Evolutionary conservation across 1,140 invertebrate species (phyloP), one percentile per base, ranked within the genome.

Genomic region (Ostrea denselamellosa): DNA sequence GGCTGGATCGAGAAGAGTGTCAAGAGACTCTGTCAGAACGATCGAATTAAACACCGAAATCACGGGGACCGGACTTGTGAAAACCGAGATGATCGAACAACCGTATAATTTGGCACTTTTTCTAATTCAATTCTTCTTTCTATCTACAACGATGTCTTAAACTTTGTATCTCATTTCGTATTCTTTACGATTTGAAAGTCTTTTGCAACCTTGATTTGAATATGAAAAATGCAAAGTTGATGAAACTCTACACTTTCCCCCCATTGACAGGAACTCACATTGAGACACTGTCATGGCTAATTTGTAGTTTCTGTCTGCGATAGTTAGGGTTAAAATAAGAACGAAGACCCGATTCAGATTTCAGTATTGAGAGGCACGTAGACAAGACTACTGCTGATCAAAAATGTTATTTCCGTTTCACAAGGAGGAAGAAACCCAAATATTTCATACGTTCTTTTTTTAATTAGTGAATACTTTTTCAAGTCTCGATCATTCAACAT

Each of bases 31-130:
- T 14, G 68, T 77, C 68, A 77, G 25, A 5, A 25, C 68, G 68
- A 77, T 77, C 68, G 68, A 77, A 77, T 77, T 77, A 77, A 77
- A 77, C 68, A 25, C 68, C 25, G 28, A 77, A 77, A 28, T 25
- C 22, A 25, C 22, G 68, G 25, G 28, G 25, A 77, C 68, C 25
- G 68, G 25, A 77, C 22, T 25, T 77, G 68, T 77, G 68, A 77
- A 77, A 77, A 17, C 68, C 68, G 68, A 77, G 68, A 77, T 77
- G 68, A 77, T 77, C 68, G 68, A 77, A 34, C 68, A 17, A 34
- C 68, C 68, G 68, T 77, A 77, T 77, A 77, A 77, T 77, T 77
- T 77, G 68, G 68, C 68, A 77, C 25, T 77, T 77, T 77, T 77
- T 77, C 68, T 77, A 77, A 77, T 77, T 77, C 28, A 77, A 77